Evolutionary conservation across 2,888 invertebrate genomes (phyloP).

Genomic region (Drosophila siamana): DNA sequence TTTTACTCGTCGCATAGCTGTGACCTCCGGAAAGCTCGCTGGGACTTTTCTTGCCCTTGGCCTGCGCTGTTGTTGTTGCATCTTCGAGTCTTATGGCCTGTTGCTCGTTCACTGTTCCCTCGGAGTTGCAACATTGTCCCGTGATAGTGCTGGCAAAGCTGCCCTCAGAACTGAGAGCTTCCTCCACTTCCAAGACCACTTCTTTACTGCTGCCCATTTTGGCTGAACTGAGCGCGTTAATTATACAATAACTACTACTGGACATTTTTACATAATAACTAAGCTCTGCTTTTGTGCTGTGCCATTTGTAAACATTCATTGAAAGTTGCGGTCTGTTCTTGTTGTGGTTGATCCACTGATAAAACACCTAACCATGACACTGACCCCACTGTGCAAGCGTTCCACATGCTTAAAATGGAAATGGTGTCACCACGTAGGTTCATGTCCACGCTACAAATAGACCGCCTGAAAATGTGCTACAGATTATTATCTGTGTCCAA

Average conservation of each 20-base stretch:
- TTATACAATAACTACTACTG: slow-evolving; percentile 21
- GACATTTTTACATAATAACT: slow-evolving; percentile 18
- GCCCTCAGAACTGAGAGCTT: slow-evolving; percentile 50
- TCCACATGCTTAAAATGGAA: slow-evolving; percentile 29
- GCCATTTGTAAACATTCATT: slow-evolving; percentile 50
- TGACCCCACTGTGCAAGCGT: slow-evolving; percentile 55
- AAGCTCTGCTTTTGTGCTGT: slow-evolving; percentile 22
- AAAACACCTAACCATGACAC: slow-evolving; percentile 54
- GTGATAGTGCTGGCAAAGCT: slow-evolving; percentile 56
- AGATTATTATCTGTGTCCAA: slow-evolving; percentile 8
- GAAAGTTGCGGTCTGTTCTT: slow-evolving; percentile 46
- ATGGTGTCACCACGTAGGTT: slow-evolving; percentile 27
- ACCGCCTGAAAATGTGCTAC: slow-evolving; percentile 51
- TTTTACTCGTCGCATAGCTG: slow-evolving; percentile 82
- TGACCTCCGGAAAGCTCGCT: slow-evolving; percentile 48
- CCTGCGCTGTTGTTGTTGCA: not conserved
- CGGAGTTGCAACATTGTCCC: slow-evolving; percentile 51
- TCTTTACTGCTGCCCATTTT: slow-evolving; percentile 47
- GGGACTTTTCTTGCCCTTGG: slow-evolving; percentile 33
- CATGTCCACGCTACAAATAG: slow-evolving; percentile 16
- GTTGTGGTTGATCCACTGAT: slow-evolving; percentile 61
- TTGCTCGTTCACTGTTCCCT: not conserved
- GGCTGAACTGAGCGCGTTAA: slow-evolving; percentile 13
- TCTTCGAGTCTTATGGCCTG: not conserved
- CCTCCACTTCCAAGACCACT: slow-evolving; percentile 53